A percentile compares a stretch with the other conserved stretches of the same genome.
Evolutionary conservation across 2,113 vertebrate species (phyloP).

Genomic region (Neodon shergylaensis): DNA sequence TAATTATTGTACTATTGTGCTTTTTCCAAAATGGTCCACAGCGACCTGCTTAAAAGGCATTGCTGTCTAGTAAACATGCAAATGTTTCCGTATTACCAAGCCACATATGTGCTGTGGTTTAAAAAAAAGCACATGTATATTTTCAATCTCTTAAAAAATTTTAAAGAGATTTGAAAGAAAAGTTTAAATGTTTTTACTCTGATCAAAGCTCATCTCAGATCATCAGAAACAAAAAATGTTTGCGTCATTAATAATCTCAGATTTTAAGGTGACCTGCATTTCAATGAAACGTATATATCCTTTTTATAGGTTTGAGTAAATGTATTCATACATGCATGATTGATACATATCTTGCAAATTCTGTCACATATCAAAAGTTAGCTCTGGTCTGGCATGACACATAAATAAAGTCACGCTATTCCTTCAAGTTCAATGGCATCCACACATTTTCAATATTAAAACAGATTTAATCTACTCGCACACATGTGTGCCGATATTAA

Average conservation of each 20-base stretch:
- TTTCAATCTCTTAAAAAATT: slow-evolving; percentile 41
- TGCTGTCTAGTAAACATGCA: slow-evolving; percentile 71
- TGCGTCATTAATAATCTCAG: neutral
- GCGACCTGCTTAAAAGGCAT: slow-evolving; percentile 69
- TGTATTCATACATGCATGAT: neutral
- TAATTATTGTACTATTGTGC: slow-evolving; percentile 59
- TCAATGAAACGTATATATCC: neutral
- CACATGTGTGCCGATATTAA: slow-evolving; percentile 74
- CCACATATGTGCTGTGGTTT: slow-evolving; percentile 58
- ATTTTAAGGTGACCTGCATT: neutral
- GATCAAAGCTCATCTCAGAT: slow-evolving; percentile 44
- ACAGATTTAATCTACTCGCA: slow-evolving; percentile 58
- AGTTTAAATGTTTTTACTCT: slow-evolving; percentile 4
- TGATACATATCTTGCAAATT: neutral
- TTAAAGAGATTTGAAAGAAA: slow-evolving; percentile 39
- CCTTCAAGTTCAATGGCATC: slow-evolving; percentile 10
- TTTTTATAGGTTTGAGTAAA: neutral
- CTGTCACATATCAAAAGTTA: slow-evolving; percentile 7
- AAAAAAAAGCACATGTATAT: slow-evolving; percentile 27
- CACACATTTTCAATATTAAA: neutral
- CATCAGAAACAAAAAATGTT: neutral
- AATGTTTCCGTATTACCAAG: slow-evolving; percentile 68
- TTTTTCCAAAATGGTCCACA: slow-evolving; percentile 78
- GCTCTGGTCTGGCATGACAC: neutral
- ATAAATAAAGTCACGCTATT: neutral